These are phyloP conservation scores for Catharus minimus DNA, from an alignment of 2,113 vertebrate species.

Conservation along the genomic window DNA sequence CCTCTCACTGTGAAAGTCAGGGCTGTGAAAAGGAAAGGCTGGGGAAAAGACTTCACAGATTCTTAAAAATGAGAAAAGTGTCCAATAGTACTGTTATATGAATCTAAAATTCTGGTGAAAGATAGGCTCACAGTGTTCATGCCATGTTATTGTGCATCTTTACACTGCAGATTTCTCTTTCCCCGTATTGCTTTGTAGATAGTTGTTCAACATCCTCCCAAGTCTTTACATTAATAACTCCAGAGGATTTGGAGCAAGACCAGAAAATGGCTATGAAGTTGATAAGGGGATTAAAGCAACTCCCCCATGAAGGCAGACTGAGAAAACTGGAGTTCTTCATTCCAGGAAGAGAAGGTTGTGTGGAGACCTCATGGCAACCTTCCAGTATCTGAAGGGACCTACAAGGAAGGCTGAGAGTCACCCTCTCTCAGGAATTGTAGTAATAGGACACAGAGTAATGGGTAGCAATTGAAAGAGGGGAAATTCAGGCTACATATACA, in stretches of 20 bases:
- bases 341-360: background rate
- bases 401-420: background rate
- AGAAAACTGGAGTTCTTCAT: background rate
- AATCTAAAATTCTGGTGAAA: background rate
- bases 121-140: background rate
- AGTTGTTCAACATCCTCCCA: background rate
- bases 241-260: background rate
- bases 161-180: background rate
- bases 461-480: fast-evolving
- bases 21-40: fast-evolving
- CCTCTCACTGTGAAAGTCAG: background rate
- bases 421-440: background rate
- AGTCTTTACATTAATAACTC: background rate
- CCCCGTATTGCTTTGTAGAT: background rate
- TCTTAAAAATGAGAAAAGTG: background rate
- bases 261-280: background rate
- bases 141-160: fast-evolving
- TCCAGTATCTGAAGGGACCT: background rate
- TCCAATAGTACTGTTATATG: background rate
- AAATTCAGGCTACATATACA: background rate
- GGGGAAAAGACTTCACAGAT: background rate
- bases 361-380: background rate
- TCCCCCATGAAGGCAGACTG: background rate
- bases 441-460: background rate
- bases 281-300: background rate